These are phyloP conservation scores for Trachelipus rathkii DNA, from an alignment of 1,140 invertebrate genomes.

Conservation along the genomic window DNA sequence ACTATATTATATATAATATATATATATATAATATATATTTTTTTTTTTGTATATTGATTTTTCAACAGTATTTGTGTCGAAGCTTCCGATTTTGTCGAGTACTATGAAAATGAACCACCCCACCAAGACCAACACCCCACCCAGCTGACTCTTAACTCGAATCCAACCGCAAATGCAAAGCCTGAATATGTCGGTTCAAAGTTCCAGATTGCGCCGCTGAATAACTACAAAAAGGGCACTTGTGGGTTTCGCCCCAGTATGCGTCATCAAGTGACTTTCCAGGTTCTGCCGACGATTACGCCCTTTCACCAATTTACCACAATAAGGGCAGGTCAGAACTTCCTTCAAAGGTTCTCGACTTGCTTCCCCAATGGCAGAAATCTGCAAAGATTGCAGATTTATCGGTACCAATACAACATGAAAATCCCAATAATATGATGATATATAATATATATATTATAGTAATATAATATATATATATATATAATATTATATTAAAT, in stretches of 20 bases:
- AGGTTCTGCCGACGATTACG: conserved; percentile 43
- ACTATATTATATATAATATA: no score
- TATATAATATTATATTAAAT: conserved; percentile 1
- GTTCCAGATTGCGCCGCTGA: conserved; percentile 40
- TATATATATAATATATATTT: no score
- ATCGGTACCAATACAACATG: conserved; percentile 22
- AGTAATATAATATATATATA: not conserved
- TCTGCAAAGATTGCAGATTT: conserved; percentile 37
- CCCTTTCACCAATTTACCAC: conserved; percentile 41
- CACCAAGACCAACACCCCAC: no score
- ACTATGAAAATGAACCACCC: no score
- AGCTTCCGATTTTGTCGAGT: no score
- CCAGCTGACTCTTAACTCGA: no score
- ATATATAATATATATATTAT: not conserved
- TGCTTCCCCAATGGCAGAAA: conserved; percentile 33
- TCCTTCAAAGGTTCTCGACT: conserved; percentile 26
- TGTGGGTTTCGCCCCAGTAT: conserved; percentile 40
- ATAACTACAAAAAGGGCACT: conserved; percentile 41
- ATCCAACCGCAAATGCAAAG: no score
- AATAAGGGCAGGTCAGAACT: conserved; percentile 38
- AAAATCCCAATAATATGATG: not conserved
- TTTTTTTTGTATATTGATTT: no score
- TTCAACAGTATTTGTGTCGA: no score
- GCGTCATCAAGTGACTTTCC: conserved; percentile 44
- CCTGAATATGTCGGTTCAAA: conserved; percentile 35